A percentile compares a stretch with the other conserved stretches of the same genome.
phyloP scores from a whole-genome alignment of 2,888 invertebrate species.

The Amphipoea lucens region DNA sequence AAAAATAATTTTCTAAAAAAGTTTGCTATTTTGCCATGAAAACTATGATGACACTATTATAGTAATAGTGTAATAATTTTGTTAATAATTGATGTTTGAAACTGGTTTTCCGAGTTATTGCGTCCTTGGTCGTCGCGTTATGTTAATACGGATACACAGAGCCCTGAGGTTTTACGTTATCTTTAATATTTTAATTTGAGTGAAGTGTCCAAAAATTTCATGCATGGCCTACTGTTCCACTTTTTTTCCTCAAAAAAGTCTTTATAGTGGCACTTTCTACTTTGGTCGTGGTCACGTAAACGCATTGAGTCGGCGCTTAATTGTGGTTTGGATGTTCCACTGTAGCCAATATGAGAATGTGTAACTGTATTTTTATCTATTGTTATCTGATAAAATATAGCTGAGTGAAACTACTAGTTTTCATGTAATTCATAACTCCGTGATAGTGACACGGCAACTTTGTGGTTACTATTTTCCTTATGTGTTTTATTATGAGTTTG shows the following conservation, averaged over 20 bases:
- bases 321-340: slow-evolving; percentile 42
- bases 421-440: slow-evolving; percentile 27
- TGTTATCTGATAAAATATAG: slow-evolving; percentile 69
- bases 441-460: slow-evolving; percentile 33
- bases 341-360: slow-evolving; percentile 32
- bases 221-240: slow-evolving; percentile 74
- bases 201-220: slow-evolving; percentile 49
- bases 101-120: slow-evolving; percentile 80
- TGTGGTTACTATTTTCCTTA: slow-evolving; percentile 40
- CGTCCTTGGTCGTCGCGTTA: slow-evolving; percentile 79
- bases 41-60: slow-evolving; percentile 21
- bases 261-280: slow-evolving; percentile 71
- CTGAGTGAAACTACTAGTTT: slow-evolving; percentile 40
- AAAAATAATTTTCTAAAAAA: slow-evolving; percentile 9
- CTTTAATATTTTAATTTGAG: slow-evolving; percentile 30
- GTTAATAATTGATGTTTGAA: slow-evolving; percentile 74
- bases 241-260: slow-evolving; percentile 62
- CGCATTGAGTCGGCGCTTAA: slow-evolving; percentile 36
- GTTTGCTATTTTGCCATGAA: not conserved
- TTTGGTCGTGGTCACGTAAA: slow-evolving; percentile 61
- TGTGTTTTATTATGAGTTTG: not conserved
- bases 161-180: slow-evolving; percentile 16
- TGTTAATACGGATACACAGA: slow-evolving; percentile 68
- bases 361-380: slow-evolving; percentile 60
- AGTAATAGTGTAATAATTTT: slow-evolving; percentile 63